Percentiles rank a stretch among this genome's conserved stretches.
Evolutionary conservation across 2,113 vertebrate species (phyloP).

Genomic region (Microcebus murinus): DNA sequence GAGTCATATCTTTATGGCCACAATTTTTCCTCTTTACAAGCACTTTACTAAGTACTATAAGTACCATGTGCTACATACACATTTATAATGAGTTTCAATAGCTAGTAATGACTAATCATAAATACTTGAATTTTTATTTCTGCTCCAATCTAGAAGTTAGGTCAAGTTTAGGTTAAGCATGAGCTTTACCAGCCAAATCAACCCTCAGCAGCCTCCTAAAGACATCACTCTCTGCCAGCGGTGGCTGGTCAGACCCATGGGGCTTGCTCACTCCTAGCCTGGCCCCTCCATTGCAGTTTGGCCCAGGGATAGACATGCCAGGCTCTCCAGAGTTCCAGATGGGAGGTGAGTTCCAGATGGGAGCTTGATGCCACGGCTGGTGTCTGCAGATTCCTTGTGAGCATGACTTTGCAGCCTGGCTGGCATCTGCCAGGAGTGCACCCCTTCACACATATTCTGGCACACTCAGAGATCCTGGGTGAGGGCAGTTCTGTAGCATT

Average conservation of each 20-base stretch:
- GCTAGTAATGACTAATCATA: not conserved
- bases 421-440: not conserved
- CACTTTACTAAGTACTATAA: not conserved
- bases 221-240: not conserved
- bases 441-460: not conserved
- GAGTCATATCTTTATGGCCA: not conserved
- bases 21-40: not conserved
- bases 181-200: not conserved
- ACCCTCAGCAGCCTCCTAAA: not conserved
- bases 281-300: not conserved
- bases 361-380: not conserved
- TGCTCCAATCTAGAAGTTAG: slow-evolving; percentile 35
- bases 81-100: not conserved
- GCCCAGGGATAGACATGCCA: not conserved
- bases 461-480: not conserved
- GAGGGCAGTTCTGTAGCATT: not conserved
- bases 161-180: not conserved
- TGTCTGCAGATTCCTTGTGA: not conserved
- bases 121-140: slow-evolving; percentile 2
- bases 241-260: not conserved
- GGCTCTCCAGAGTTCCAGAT: not conserved
- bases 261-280: not conserved
- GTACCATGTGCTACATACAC: not conserved
- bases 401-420: not conserved
- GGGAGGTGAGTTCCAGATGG: too few relatives aligned